Base-by-base conservation (phyloP, 1,140 invertebrate species). In the Drosophila rhopaloa region DNA sequence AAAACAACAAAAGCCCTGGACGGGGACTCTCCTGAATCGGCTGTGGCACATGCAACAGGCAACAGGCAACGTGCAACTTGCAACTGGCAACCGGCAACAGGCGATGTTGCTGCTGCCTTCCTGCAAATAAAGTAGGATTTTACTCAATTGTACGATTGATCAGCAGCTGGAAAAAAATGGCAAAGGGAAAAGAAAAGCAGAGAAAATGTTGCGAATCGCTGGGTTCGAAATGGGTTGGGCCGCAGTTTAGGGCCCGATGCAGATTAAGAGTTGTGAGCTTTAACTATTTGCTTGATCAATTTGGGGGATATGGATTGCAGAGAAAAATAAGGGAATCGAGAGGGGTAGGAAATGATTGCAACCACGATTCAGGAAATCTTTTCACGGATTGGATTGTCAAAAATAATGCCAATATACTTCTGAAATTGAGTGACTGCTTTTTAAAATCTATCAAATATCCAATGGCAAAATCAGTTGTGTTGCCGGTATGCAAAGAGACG, bases 71-170 rank as follows among this genome's bases (percentile, higher is more conserved):
- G n/a, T 6, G 58, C 58, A 60, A 57, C 50, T 13, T n/a, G 63
- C 73, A 54, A 59, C 65, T 44, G 41, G 72, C 73, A 76, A 68
- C 48, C 8, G 63, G 74, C 66, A 75, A 53, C 67, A 48, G 61
- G 74, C 80, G 35, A 61, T 78, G 81, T 81, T 74, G 81, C 72
- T 38, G 58, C 63, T 56, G 43, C 44, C 63, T 83, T 86, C 84
- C 83, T 89, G 83, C 84, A 88, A 88, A 88, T 88, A 88, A 88
- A 88, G 83, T 88, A 89, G 84, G 80, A 79, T 89, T 88, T 88
- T 88, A 74, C 83, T 89, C 83, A 88, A 88, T 88, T 88, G 84
- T 88, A 89, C 83, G 83, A 88, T 88, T 88, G 83, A 88, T 88
- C 83, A 88, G 84, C 84, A 85, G 75, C 71, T 79, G 68, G 58